Evolutionary conservation across 2,113 vertebrate genomes (phyloP).

Genomic region (Passer domesticus): DNA sequence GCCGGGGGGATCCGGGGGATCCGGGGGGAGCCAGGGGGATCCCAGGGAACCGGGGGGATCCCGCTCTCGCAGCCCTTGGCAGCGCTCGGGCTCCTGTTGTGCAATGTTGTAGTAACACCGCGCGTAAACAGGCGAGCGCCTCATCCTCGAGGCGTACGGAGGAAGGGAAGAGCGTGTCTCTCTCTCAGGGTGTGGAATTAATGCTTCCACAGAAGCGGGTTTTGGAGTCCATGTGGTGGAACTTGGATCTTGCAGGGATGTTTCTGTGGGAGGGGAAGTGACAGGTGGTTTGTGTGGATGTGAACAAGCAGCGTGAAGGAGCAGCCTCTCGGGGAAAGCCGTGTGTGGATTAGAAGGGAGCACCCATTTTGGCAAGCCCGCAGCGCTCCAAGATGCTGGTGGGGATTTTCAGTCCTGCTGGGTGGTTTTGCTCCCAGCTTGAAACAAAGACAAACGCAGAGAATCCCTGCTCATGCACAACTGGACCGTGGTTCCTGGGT

Average conservation of each 20-base stretch:
- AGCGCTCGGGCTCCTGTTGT: neutral
- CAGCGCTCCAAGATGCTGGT: fast-evolving
- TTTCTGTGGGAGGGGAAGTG: slow-evolving; percentile 26
- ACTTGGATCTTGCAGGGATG: slow-evolving; percentile 2
- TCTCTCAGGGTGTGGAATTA: neutral
- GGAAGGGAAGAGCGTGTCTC: neutral
- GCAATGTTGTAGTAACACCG: neutral
- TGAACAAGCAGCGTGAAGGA: neutral
- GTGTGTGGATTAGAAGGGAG: neutral
- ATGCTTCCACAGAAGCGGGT: neutral
- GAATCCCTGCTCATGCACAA: fast-evolving
- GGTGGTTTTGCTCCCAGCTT: neutral
- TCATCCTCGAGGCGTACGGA: neutral
- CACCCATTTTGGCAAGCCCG: neutral
- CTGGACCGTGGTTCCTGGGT: fast-evolving
- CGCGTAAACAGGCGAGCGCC: neutral
- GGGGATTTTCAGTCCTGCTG: neutral
- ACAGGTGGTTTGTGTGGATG: slow-evolving; percentile 43
- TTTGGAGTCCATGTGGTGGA: neutral
- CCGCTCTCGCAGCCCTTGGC: neutral
- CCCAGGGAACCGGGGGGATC: neutral
- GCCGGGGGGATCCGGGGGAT: neutral
- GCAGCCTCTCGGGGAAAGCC: neutral
- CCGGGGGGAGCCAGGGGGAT: neutral
- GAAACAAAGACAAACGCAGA: fast-evolving